Base-by-base conservation (phyloP, 2,888 invertebrate species). In the Spodoptera littoralis region DNA sequence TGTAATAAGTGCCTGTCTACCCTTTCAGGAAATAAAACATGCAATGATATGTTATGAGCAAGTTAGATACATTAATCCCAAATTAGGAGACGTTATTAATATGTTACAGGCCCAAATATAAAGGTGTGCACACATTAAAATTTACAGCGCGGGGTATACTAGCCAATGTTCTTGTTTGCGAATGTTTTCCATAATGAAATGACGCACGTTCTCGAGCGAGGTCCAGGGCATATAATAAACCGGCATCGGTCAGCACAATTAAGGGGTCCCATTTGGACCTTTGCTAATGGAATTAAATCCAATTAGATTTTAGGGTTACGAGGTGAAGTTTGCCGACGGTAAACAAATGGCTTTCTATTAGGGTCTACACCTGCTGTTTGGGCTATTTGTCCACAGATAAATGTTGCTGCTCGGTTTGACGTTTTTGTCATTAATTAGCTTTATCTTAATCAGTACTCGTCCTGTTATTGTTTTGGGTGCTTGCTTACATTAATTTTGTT, bases 241-340 rank as follows among this genome's bases (percentile, higher is more conserved):
- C 89, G 87, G 88, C 87, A 84, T 86, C 87, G 92, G 93, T 92
- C 92, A 92, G 93, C 92, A 91, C 90, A 92, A 92, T 93, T 93
- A 89, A 90, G 89, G 90, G 90, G 87, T 82, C 89, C 92, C 91
- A 91, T 92, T 93, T 92, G 91, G 92, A 92, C 92, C 92, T 91
- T 89, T 84, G 90, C 89, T 94, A 94, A 94, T 94, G 93, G 93
- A 93, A 94, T 93, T 93, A 92, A 93, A 94, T 93, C 93, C 94
- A 94, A 94, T 94, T 94, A 94, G 92, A 93, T 92, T 93, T 93
- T 90, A 93, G 91, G 91, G 93, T 92, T 92, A 93, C 92, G 91
- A 92, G 92, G 92, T 92, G 92, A 91, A 92, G 90, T 92, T 92
- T 91, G 88, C 90, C 88, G 86, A 86, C 90, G 87, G 91, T 90